Evolutionary conservation across 53 echinoderm and acorn worm species (phyloP).

Genomic region (Astropecten irregularis): DNA sequence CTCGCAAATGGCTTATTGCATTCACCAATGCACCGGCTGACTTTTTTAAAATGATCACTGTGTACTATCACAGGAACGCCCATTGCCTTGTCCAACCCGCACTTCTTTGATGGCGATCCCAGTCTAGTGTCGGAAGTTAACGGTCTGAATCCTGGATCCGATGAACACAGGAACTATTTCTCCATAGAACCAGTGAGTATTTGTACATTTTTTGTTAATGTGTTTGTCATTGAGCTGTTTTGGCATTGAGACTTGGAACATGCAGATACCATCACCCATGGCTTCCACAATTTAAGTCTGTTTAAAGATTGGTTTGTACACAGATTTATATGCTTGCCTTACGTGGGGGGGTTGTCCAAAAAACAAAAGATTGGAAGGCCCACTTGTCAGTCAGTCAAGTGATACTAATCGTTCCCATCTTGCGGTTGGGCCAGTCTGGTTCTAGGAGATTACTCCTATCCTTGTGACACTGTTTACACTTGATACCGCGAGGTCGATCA

Average conservation of each 20-base stretch:
- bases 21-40: too few relatives aligned
- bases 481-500: too few relatives aligned
- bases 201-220: neutral
- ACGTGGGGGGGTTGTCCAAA: neutral
- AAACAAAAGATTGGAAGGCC: too few relatives aligned
- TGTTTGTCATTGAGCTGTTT: neutral
- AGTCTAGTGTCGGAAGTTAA: constrained; percentile 50
- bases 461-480: too few relatives aligned
- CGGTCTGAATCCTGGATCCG: constrained; percentile 66
- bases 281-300: too few relatives aligned
- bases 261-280: neutral
- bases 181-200: constrained; percentile 85
- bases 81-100: constrained; percentile 84
- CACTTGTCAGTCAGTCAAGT: neutral
- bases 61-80: constrained; percentile 76
- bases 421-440: too few relatives aligned
- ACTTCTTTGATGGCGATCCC: constrained; percentile 85
- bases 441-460: neutral
- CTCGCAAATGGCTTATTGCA: too few relatives aligned
- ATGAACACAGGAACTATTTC: constrained; percentile 76
- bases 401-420: too few relatives aligned
- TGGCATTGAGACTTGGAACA: neutral
- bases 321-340: neutral
- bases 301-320: neutral
- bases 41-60: too few relatives aligned